Evolutionary conservation across 2,888 invertebrate genomes (phyloP).

Genomic region (Drosophila pegasa): DNA sequence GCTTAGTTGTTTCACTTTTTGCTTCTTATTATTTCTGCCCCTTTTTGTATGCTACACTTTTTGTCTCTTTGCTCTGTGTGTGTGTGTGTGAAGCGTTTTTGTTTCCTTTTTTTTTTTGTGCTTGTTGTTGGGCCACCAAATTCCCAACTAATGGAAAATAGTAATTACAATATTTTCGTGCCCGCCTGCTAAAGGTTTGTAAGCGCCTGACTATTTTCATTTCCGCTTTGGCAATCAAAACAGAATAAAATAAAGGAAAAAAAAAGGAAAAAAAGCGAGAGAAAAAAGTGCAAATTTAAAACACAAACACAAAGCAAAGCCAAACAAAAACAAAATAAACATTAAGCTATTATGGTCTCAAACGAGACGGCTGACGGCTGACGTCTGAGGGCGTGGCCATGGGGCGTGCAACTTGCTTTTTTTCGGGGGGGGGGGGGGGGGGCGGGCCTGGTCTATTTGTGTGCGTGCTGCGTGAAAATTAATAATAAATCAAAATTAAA

Average conservation of each 20-base stretch:
- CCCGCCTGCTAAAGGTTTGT: slow-evolving; percentile 28
- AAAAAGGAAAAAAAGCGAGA: background rate
- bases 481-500: slow-evolving; percentile 79
- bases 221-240: slow-evolving; percentile 9
- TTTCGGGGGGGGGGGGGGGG: too few species aligned
- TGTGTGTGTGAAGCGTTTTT: slow-evolving; percentile 25
- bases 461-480: slow-evolving; percentile 69
- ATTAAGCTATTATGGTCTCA: slow-evolving; percentile 53
- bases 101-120: background rate
- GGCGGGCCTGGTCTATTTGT: slow-evolving; percentile 33
- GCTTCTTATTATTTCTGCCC: slow-evolving; percentile 30
- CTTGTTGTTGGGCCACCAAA: slow-evolving; percentile 30
- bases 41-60: slow-evolving; percentile 46
- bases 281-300: slow-evolving; percentile 5
- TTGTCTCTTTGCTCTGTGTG: slow-evolving; percentile 26
- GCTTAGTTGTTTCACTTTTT: background rate
- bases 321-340: slow-evolving; percentile 44
- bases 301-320: slow-evolving; percentile 13
- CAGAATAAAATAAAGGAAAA: background rate
- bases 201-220: slow-evolving; percentile 23
- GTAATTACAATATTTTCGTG: slow-evolving; percentile 73
- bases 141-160: slow-evolving; percentile 74
- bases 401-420: slow-evolving; percentile 14
- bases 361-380: slow-evolving; percentile 11
- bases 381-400: background rate